Evolutionary conservation across 2,888 invertebrate genomes (phyloP).

Genomic region (Drosophila kuntzei): DNA sequence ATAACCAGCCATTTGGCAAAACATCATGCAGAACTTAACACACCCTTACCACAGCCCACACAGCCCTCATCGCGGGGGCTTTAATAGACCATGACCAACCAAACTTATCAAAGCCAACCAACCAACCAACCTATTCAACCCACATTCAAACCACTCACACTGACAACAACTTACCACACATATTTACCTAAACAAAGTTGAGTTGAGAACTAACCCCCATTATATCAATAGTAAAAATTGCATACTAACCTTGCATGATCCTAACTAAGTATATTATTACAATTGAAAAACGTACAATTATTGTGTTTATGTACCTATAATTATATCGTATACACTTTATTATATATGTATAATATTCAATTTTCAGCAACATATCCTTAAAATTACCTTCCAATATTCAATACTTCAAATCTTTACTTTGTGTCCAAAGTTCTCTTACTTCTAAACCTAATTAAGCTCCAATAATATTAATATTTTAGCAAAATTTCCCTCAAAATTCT

Average conservation of each 20-base stretch:
- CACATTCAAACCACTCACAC: conserved; percentile 20
- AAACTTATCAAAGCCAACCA: conserved; percentile 4
- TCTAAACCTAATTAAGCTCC: no score
- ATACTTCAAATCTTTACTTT: not conserved
- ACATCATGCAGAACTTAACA: conserved; percentile 26
- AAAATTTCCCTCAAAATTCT: not conserved
- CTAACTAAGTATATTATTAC: conserved; percentile 12
- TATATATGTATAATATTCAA: not conserved
- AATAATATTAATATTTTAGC: no score
- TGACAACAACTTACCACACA: conserved; percentile 43
- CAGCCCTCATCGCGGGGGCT: conserved; percentile 8
- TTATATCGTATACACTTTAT: no score
- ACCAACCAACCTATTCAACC: conserved; percentile 18
- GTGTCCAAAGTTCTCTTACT: no score
- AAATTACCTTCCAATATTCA: not conserved
- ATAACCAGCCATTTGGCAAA: conserved; percentile 6
- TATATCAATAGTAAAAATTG: conserved; percentile 20
- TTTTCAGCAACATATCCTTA: not conserved
- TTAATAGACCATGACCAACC: conserved; percentile 65
- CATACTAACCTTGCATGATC: conserved; percentile 41
- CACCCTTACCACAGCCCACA: conserved; percentile 22
- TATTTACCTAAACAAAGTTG: conserved; percentile 13
- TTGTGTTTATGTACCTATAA: not conserved
- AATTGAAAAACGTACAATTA: conserved; percentile 3
- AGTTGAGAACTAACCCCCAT: conserved; percentile 40